Conservation (phyloP, 2,888 invertebrate species). For the Pharmacophagus antenor region DNA sequence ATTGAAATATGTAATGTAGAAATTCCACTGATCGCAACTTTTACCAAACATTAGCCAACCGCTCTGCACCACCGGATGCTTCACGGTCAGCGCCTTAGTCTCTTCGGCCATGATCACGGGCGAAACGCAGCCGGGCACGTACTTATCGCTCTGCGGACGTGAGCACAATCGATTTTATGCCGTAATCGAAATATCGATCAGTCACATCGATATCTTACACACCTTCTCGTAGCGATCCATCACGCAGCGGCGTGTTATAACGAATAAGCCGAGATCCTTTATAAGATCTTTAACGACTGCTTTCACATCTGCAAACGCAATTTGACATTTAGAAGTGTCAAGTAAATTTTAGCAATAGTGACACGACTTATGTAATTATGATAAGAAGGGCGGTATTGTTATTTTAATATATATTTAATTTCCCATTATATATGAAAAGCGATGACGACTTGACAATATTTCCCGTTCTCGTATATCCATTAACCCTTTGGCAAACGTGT, state of each 20-base stretch:
- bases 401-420: too few species aligned
- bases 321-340: not conserved
- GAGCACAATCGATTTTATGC: slow-evolving; percentile 11
- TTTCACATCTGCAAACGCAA: slow-evolving; percentile 53
- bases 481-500: too few species aligned
- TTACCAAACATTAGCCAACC: slow-evolving; percentile 75
- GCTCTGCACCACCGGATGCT: slow-evolving; percentile 57
- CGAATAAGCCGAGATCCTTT: slow-evolving; percentile 63
- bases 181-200: slow-evolving; percentile 12
- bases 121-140: slow-evolving; percentile 56
- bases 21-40: not conserved
- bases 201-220: slow-evolving; percentile 24
- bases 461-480: too few species aligned
- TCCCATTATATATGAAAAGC: too few species aligned
- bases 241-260: slow-evolving; percentile 65
- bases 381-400: too few species aligned
- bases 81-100: slow-evolving; percentile 52
- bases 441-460: too few species aligned
- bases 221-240: slow-evolving; percentile 71
- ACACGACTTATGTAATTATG: too few species aligned
- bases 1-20: not conserved
- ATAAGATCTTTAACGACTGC: slow-evolving; percentile 56
- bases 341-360: not conserved
- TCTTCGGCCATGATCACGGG: slow-evolving; percentile 61
- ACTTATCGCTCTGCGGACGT: slow-evolving; percentile 57